phyloP scores from a whole-genome alignment of 1,140 invertebrate species.

The Plectrocnemia conspersa region DNA sequence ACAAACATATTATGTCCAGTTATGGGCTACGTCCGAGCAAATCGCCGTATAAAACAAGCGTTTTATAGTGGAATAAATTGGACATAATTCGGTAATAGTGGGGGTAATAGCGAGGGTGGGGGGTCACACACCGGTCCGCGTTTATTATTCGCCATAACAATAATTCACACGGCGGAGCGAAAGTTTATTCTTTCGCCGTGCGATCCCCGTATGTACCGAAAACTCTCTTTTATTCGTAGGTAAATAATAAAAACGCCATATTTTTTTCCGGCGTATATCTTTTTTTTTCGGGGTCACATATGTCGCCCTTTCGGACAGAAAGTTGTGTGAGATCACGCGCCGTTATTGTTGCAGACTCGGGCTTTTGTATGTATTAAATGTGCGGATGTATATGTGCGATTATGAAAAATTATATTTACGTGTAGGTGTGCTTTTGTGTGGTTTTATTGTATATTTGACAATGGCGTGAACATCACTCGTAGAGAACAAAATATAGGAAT shows the following conservation, averaged over 20 bases:
- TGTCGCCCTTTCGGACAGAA: slow-evolving; percentile 31
- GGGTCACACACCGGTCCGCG: slow-evolving; percentile 26
- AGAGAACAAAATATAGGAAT: no score
- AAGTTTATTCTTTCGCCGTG: slow-evolving; percentile 33
- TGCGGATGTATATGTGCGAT: no score
- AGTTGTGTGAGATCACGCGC: no score
- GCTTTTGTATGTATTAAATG: no score
- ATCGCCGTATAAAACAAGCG: slow-evolving; percentile 9
- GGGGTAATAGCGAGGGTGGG: neutral
- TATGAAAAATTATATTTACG: no score
- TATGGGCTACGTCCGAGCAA: neutral
- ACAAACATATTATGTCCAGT: neutral
- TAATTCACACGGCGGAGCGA: slow-evolving; percentile 35
- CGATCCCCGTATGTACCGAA: slow-evolving; percentile 22
- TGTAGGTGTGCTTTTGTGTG: no score
- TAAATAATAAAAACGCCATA: slow-evolving; percentile 36
- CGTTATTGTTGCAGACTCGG: no score
- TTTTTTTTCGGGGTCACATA: slow-evolving; percentile 24
- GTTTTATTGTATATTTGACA: no score
- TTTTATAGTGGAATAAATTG: slow-evolving; percentile 30
- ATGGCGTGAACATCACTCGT: no score
- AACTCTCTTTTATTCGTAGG: slow-evolving; percentile 35
- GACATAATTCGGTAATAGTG: slow-evolving; percentile 12
- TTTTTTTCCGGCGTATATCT: slow-evolving; percentile 28
- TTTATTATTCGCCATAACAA: slow-evolving; percentile 36